Evolutionary conservation across 35 echinoderm and acorn worm species (phyloP).

Genomic region (Ophiothrix spiculata): DNA sequence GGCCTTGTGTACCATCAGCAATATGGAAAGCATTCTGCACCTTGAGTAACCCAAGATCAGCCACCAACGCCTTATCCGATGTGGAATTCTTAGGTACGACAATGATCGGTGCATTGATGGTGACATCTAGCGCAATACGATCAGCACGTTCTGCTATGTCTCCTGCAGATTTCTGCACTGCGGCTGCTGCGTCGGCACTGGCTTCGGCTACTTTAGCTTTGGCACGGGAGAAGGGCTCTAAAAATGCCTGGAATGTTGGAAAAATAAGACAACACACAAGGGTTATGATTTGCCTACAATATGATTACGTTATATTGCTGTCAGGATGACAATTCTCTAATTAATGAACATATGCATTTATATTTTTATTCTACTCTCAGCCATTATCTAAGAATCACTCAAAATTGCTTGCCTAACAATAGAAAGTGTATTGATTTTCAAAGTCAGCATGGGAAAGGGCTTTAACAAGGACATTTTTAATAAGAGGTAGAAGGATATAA

Average conservation of each 20-base stretch:
- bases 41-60: slow-evolving; percentile 74
- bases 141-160: slow-evolving; percentile 61
- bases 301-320: too few relatives aligned
- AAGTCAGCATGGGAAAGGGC: too few relatives aligned
- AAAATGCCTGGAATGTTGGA: slow-evolving; percentile 2
- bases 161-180: slow-evolving; percentile 53
- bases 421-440: too few relatives aligned
- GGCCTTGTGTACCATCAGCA: slow-evolving; percentile 43
- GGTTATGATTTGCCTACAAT: too few relatives aligned
- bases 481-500: too few relatives aligned
- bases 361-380: too few relatives aligned
- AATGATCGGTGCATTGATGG: slow-evolving; percentile 88
- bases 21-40: slow-evolving; percentile 95
- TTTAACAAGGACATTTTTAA: too few relatives aligned
- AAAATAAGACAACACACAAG: too few relatives aligned
- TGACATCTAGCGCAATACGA: slow-evolving; percentile 76
- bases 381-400: too few relatives aligned
- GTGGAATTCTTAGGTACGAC: slow-evolving; percentile 76
- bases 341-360: too few relatives aligned
- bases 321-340: too few relatives aligned
- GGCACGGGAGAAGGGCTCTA: slow-evolving; percentile 27
- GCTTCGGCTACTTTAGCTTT: slow-evolving; percentile 56
- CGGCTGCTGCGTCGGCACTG: slow-evolving; percentile 66
- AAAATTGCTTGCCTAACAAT: too few relatives aligned
- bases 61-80: slow-evolving; percentile 68